These are phyloP conservation scores for Sebastes trivittatus DNA, from an alignment of 2,797 vertebrate species.

Conservation along the genomic window DNA sequence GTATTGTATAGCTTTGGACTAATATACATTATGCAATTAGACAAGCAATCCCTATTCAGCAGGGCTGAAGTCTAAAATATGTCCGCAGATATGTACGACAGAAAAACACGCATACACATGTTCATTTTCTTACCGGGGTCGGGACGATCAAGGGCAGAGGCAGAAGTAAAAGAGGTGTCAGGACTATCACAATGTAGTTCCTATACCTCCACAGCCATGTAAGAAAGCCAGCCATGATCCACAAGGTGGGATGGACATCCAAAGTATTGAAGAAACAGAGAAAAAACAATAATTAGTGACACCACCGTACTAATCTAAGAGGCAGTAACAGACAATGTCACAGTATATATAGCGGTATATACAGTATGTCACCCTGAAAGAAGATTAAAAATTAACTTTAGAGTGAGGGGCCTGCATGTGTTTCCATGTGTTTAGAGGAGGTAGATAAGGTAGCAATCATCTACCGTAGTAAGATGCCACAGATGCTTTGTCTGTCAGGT, in stretches of 20 bases:
- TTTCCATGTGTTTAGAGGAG: background rate
- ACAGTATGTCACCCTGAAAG: background rate
- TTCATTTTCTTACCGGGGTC: slow-evolving; percentile 80
- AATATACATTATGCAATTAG: background rate
- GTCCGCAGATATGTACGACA: background rate
- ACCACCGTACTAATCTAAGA: background rate
- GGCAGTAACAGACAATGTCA: background rate
- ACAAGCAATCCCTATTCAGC: background rate
- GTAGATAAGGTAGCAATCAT: slow-evolving; percentile 4
- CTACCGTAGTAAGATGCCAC: background rate
- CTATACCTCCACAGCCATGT: slow-evolving; percentile 77
- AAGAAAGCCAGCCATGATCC: slow-evolving; percentile 72
- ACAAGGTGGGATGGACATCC: slow-evolving; percentile 8
- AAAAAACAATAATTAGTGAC: background rate
- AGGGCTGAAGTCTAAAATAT: background rate
- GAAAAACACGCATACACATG: background rate
- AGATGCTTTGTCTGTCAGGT: background rate
- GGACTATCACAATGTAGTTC: slow-evolving; percentile 80
- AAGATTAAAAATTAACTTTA: slow-evolving; percentile 64
- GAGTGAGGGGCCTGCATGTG: background rate
- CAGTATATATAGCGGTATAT: slow-evolving; percentile 4
- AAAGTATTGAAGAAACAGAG: slow-evolving; percentile 49
- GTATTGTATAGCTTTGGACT: background rate
- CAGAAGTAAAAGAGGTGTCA: slow-evolving; percentile 85
- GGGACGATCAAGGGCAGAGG: slow-evolving; percentile 75